Conservation (phyloP, 2,888 invertebrate genomes). For the Drosophila imparisetae region DNA sequence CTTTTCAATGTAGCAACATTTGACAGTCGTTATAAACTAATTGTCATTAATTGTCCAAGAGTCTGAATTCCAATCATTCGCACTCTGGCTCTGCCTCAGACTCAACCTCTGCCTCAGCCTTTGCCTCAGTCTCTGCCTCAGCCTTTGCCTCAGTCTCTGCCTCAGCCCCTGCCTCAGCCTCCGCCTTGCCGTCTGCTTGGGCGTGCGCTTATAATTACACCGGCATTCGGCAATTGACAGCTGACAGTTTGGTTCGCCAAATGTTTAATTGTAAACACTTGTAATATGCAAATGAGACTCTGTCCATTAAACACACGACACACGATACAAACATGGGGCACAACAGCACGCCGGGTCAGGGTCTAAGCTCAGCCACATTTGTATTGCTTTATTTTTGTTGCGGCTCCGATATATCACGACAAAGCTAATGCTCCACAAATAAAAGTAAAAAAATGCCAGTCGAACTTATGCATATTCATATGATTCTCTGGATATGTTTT, state of each 20-base stretch:
- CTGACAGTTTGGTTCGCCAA: slow-evolving; percentile 40
- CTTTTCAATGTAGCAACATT: slow-evolving; percentile 62
- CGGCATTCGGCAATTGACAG: slow-evolving; percentile 44
- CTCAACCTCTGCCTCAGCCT: background rate
- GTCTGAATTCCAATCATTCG: background rate
- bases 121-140: background rate
- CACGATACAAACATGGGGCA: slow-evolving; percentile 15
- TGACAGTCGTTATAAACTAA: slow-evolving; percentile 56
- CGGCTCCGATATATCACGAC: slow-evolving; percentile 64
- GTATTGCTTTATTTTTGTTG: background rate
- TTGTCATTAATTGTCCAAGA: slow-evolving; percentile 72
- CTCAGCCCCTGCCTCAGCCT: background rate
- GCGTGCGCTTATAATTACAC: slow-evolving; percentile 44
- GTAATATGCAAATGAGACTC: slow-evolving; percentile 74
- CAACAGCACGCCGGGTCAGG: slow-evolving; percentile 51
- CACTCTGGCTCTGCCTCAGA: slow-evolving; percentile 1
- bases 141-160: background rate
- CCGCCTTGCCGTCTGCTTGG: slow-evolving; percentile 14
- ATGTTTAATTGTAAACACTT: slow-evolving; percentile 77
- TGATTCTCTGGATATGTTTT: slow-evolving; percentile 17
- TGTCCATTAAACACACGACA: slow-evolving; percentile 10
- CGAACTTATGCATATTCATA: slow-evolving; percentile 67
- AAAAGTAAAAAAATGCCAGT: background rate
- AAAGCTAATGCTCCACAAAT: slow-evolving; percentile 20
- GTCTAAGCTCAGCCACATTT: slow-evolving; percentile 24